Base-by-base conservation (phyloP, 2,888 invertebrate genomes). In the Macrosiphum euphorbiae region DNA sequence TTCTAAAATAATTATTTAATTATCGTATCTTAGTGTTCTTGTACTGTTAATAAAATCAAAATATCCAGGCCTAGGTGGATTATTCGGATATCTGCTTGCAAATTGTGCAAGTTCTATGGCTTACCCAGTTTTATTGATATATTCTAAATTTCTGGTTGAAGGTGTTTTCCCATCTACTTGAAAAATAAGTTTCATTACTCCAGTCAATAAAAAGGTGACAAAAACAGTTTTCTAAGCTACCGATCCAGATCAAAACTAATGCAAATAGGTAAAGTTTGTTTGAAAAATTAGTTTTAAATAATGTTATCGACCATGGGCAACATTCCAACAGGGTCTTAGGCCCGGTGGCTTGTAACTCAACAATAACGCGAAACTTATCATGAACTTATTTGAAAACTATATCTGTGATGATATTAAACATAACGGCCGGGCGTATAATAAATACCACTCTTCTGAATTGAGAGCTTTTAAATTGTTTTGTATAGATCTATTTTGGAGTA, bases 191-290 rank as follows among this genome's bases (percentile, higher is more conserved):
- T 88, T 55, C 28, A 67, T 94, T 11, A 94, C 93, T 24, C 94
- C 94, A 50, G 89, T 94, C 41, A 88, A 50, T 78, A 95, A 95
- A 94, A 94, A 58, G 95, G 95, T 35, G 88, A 94, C 16, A 94
- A 88, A 78, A 55, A n/a, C 11, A 55, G 87, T 88, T 78, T 94
- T 28, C 67, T 41, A 7, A 95, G 94, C 50, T 95, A 95, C 92
- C 92, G 94, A 44, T 95, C 95, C 10, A 95, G 95, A n/a, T 94
- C 94, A 35, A 92, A 94, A 24, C 94, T 94, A 35, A 87, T 85
- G 52, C 87, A 78, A 24, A 93, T 94, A 28, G 94, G 94, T 78
- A 95, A 95, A 94, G 26, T 95, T 41, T 95, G 0, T 52, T 95
- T 87, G 95, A 95, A 91, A 94, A 90, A n/a, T 78, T 94, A 47